phyloP scores from a whole-genome alignment of 2,888 invertebrate genomes.

The Rhamphomyia laevipes region DNA sequence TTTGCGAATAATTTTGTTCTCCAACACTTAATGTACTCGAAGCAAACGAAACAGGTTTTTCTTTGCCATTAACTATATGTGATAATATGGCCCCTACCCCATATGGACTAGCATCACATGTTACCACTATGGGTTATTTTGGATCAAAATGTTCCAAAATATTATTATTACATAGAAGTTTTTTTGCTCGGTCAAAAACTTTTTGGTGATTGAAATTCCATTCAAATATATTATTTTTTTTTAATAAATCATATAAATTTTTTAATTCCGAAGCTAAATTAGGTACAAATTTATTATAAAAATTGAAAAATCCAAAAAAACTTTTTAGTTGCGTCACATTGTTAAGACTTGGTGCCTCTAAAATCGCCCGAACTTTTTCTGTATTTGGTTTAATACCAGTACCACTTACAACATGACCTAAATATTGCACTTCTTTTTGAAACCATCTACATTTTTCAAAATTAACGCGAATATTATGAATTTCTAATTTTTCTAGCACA shows the following conservation, averaged over 20 bases:
- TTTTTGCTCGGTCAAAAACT: conserved; percentile 8
- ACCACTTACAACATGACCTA: conserved; percentile 8
- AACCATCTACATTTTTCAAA: conserved; percentile 10
- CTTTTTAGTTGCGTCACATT: conserved; percentile 12
- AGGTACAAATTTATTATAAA: conserved; percentile 11
- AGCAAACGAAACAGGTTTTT: conserved; percentile 12
- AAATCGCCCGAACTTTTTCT: conserved; percentile 11
- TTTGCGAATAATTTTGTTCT: conserved; percentile 20
- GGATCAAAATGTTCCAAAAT: conserved; percentile 10
- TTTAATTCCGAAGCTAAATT: conserved; percentile 10
- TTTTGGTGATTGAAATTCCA: conserved; percentile 8
- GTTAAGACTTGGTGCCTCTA: conserved; percentile 9
- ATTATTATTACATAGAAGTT: conserved; percentile 4
- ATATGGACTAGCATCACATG: conserved; percentile 10
- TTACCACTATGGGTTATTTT: conserved; percentile 8
- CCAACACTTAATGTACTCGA: conserved; percentile 8
- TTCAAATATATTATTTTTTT: conserved; percentile 11
- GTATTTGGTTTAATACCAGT: conserved; percentile 8
- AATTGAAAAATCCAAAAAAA: conserved; percentile 12
- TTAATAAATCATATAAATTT: conserved; percentile 13
- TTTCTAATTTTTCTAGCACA: conserved; percentile 10
- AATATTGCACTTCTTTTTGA: conserved; percentile 6
- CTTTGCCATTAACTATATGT: conserved; percentile 11
- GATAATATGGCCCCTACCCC: conserved; percentile 9
- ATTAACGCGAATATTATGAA: conserved; percentile 13